Evolutionary conservation across 2,113 vertebrate genomes (phyloP).

Genomic region (Silurus meridionalis): DNA sequence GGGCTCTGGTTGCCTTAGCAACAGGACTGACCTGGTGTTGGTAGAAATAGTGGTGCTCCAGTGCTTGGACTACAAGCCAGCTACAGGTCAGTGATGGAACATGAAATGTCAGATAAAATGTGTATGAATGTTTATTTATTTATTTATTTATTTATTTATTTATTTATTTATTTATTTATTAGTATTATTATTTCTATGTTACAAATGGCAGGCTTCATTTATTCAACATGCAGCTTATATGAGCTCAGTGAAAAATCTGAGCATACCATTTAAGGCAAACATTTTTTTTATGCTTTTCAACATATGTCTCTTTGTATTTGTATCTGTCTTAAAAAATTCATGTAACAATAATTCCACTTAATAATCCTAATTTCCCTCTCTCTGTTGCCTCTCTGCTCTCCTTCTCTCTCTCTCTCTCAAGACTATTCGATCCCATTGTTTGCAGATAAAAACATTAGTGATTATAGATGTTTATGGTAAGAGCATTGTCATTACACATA

Average conservation of each 20-base stretch:
- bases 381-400: too few relatives aligned
- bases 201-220: neutral
- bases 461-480: too few relatives aligned
- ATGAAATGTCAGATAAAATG: slow-evolving; percentile 16
- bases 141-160: too few relatives aligned
- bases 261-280: too few relatives aligned
- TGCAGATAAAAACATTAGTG: too few relatives aligned
- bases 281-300: neutral
- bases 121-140: neutral
- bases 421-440: neutral
- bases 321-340: too few relatives aligned
- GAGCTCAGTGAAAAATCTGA: neutral
- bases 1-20: slow-evolving; percentile 54
- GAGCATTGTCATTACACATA: neutral
- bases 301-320: too few relatives aligned
- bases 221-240: neutral
- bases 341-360: too few relatives aligned
- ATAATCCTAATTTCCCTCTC: too few relatives aligned
- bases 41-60: slow-evolving; percentile 20
- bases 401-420: too few relatives aligned
- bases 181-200: neutral
- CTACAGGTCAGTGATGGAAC: slow-evolving; percentile 8
- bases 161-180: too few relatives aligned
- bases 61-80: slow-evolving; percentile 22
- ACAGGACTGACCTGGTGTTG: slow-evolving; percentile 20